phyloP scores from a whole-genome alignment of 2,888 invertebrate genomes.

The Cryptocephalus primarius region DNA sequence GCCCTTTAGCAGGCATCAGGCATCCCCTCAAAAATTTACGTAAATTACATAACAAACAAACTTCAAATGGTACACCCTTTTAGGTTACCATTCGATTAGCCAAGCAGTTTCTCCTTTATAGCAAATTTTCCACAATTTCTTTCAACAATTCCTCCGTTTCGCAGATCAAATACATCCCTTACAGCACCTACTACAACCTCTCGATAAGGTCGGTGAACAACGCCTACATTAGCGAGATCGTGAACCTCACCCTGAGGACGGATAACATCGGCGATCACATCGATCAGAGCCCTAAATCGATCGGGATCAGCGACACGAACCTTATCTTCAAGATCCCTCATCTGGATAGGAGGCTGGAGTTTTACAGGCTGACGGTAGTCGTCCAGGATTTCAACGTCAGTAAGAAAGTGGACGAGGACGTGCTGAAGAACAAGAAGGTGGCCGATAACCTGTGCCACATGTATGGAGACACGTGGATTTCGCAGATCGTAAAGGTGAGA shows the following conservation, averaged over 20 bases:
- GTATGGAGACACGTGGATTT: slow-evolving; percentile 29
- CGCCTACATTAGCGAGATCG: slow-evolving; percentile 21
- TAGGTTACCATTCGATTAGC: too few species aligned
- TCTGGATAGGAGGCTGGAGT: slow-evolving; percentile 22
- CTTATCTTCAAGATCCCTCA: slow-evolving; percentile 24
- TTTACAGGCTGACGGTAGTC: slow-evolving; percentile 22
- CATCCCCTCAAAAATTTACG: too few species aligned
- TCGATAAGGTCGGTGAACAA: slow-evolving; percentile 26
- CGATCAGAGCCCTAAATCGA: slow-evolving; percentile 25
- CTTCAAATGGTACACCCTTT: too few species aligned
- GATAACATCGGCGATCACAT: slow-evolving; percentile 25
- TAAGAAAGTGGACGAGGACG: slow-evolving; percentile 11
- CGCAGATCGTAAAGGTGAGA: slow-evolving; percentile 23
- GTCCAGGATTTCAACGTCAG: slow-evolving; percentile 28
- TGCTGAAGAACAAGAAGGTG: slow-evolving; percentile 17
- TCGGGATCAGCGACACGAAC: slow-evolving; percentile 19
- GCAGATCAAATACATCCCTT: slow-evolving; percentile 29
- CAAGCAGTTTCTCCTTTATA: too few species aligned
- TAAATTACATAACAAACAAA: too few species aligned
- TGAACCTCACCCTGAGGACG: slow-evolving; percentile 18
- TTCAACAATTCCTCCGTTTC: slow-evolving; percentile 8
- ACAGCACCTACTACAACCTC: slow-evolving; percentile 24
- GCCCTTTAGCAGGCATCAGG: too few species aligned
- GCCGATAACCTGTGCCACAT: slow-evolving; percentile 26
- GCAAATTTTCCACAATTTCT: too few species aligned